These are phyloP conservation scores for Pampus argenteus DNA, from an alignment of 2,797 vertebrate genomes.

Conservation along the genomic window DNA sequence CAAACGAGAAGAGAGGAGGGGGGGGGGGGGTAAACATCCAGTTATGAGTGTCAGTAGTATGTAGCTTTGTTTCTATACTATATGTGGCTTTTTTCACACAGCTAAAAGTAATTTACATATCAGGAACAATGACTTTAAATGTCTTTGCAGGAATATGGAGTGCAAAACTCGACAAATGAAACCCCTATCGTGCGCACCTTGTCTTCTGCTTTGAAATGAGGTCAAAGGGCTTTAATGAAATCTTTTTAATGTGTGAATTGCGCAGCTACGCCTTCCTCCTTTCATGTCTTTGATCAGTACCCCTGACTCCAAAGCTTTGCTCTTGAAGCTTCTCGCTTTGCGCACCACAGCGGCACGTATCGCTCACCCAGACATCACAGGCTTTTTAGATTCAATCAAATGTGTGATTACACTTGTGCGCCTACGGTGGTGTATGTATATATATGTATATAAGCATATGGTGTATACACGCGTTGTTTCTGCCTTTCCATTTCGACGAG, in stretches of 20 bases:
- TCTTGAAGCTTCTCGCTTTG: conserved; percentile 17
- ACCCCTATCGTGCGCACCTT: conserved; percentile 8
- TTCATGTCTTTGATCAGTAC: conserved; percentile 60
- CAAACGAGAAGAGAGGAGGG: conserved; percentile 21
- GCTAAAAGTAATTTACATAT: conserved; percentile 18
- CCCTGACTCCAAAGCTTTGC: conserved; percentile 31
- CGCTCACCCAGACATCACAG: conserved; percentile 38
- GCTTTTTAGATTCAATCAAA: conserved; percentile 33
- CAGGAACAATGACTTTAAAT: conserved; percentile 8
- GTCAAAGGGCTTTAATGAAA: conserved; percentile 59
- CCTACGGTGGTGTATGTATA: background rate
- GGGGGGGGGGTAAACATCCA: conserved; percentile 26
- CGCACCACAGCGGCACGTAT: background rate
- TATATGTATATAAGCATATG: background rate
- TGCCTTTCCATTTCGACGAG: conserved; percentile 14
- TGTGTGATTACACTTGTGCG: background rate
- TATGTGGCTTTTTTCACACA: background rate
- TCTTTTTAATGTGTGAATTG: conserved; percentile 41
- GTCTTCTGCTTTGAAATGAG: conserved; percentile 39
- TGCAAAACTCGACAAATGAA: conserved; percentile 24
- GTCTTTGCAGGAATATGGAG: background rate
- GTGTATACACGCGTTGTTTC: conserved; percentile 4
- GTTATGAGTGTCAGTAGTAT: conserved; percentile 6
- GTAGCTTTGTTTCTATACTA: background rate
- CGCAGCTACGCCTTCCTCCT: conserved; percentile 35